These are phyloP conservation scores for Arrhopalites spinosus DNA, from an alignment of 2,888 invertebrate species.

Conservation along the genomic window DNA sequence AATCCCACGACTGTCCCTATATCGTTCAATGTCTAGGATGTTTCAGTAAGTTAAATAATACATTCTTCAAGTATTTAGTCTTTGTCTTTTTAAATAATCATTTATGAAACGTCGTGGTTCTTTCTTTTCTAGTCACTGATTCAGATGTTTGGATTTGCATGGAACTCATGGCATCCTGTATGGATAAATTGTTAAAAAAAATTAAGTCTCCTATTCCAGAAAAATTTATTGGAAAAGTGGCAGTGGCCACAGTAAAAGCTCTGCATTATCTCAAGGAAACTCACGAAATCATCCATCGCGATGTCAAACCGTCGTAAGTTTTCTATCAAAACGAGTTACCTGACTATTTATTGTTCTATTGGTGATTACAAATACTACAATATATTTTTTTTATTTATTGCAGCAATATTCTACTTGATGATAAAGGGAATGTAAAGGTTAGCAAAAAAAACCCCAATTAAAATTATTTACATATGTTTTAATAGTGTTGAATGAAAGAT, in stretches of 20 bases:
- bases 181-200: slow-evolving; percentile 91
- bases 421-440: slow-evolving; percentile 91
- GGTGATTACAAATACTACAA: no score
- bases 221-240: slow-evolving; percentile 93
- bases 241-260: slow-evolving; percentile 94
- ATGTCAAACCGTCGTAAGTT: slow-evolving; percentile 98
- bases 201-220: slow-evolving; percentile 91
- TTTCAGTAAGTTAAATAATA: slow-evolving; percentile 71
- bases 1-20: slow-evolving; percentile 94
- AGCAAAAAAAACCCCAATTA: no score
- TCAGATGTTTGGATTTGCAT: slow-evolving; percentile 99
- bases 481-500: no score
- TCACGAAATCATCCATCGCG: slow-evolving; percentile 96
- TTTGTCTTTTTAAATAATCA: no score
- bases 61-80: no score
- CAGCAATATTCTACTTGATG: slow-evolving; percentile 96
- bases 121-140: slow-evolving; percentile 64
- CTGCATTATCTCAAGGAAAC: slow-evolving; percentile 95
- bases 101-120: no score
- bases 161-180: slow-evolving; percentile 99
- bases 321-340: no score
- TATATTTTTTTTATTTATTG: no score
- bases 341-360: no score
- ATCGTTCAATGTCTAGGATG: slow-evolving; percentile 97
- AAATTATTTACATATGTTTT: no score